These are phyloP conservation scores for Zaprionus taronus DNA, from an alignment of 1,140 invertebrate species.

Conservation along the genomic window DNA sequence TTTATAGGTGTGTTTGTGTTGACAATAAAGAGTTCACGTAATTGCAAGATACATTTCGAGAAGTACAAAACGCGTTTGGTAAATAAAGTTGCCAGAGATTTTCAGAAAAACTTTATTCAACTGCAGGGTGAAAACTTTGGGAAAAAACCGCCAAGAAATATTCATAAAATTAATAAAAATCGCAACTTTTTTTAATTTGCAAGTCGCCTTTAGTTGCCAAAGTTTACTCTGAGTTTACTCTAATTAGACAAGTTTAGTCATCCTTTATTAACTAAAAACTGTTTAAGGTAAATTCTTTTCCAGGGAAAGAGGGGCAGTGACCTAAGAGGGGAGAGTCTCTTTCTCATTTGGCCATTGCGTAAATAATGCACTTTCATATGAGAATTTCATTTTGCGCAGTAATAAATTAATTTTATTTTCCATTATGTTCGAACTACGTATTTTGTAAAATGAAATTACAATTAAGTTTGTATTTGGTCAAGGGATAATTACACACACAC, in stretches of 20 bases:
- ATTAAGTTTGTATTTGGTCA: slow-evolving; percentile 24
- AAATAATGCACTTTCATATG: neutral
- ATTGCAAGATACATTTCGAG: neutral
- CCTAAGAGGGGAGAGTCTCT: too few species aligned
- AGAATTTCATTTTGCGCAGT: slow-evolving; percentile 35
- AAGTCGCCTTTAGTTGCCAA: neutral
- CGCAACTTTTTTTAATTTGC: neutral
- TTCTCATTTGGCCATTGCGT: slow-evolving; percentile 4
- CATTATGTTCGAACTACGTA: slow-evolving; percentile 51
- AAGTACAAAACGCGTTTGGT: neutral
- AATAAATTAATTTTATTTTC: slow-evolving; percentile 42
- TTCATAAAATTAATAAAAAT: neutral
- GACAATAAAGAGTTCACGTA: neutral
- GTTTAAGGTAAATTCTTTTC: neutral
- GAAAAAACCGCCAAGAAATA: neutral
- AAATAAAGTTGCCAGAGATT: neutral
- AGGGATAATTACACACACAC: slow-evolving; percentile 42
- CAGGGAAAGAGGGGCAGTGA: too few species aligned
- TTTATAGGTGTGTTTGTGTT: neutral
- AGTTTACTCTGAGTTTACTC: slow-evolving; percentile 23
- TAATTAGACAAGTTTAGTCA: slow-evolving; percentile 62
- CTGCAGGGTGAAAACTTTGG: neutral
- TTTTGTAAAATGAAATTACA: slow-evolving; percentile 45
- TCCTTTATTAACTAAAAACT: slow-evolving; percentile 9
- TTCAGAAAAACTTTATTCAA: neutral